Percentiles rank a stretch among this genome's conserved stretches.
These are phyloP conservation scores for Leucoma salicis DNA, from an alignment of 2,888 invertebrate genomes.

Conservation along the genomic window DNA sequence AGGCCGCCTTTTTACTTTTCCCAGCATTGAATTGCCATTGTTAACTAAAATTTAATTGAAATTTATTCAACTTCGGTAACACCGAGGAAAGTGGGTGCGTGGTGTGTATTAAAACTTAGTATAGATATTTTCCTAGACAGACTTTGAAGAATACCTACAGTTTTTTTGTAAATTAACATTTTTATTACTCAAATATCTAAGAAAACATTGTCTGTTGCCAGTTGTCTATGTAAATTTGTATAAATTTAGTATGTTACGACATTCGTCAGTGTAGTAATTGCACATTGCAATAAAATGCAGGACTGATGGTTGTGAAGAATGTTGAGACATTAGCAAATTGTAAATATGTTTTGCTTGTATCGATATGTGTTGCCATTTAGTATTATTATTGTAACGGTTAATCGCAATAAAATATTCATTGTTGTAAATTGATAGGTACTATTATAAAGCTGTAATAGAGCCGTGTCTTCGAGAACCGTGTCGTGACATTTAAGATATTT, in stretches of 20 bases:
- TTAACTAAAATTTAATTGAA: constrained; percentile 63
- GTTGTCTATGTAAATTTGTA: constrained; percentile 7
- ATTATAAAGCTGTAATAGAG: too few relatives aligned
- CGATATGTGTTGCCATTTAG: constrained; percentile 26
- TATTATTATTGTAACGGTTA: too few relatives aligned
- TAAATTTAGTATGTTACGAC: constrained; percentile 8
- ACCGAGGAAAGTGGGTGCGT: background rate
- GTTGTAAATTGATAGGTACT: too few relatives aligned
- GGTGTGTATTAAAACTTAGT: background rate
- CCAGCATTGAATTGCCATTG: constrained; percentile 72
- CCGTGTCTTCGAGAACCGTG: too few relatives aligned
- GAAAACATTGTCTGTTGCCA: constrained; percentile 7
- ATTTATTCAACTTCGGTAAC: constrained; percentile 56
- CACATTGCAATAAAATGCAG: constrained; percentile 15
- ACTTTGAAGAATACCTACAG: too few relatives aligned
- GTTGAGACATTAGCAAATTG: constrained; percentile 8
- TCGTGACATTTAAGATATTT: too few relatives aligned
- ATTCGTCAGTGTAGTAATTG: constrained; percentile 14
- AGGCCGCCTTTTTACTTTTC: constrained; percentile 62
- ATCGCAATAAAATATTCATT: too few relatives aligned
- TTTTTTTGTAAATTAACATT: background rate
- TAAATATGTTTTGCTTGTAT: constrained; percentile 15
- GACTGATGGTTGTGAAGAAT: constrained; percentile 19
- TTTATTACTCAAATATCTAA: constrained; percentile 3
- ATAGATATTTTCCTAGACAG: background rate